Evolutionary conservation across 2,888 invertebrate species (phyloP).

Genomic region (Chromoteleia sp.): DNA sequence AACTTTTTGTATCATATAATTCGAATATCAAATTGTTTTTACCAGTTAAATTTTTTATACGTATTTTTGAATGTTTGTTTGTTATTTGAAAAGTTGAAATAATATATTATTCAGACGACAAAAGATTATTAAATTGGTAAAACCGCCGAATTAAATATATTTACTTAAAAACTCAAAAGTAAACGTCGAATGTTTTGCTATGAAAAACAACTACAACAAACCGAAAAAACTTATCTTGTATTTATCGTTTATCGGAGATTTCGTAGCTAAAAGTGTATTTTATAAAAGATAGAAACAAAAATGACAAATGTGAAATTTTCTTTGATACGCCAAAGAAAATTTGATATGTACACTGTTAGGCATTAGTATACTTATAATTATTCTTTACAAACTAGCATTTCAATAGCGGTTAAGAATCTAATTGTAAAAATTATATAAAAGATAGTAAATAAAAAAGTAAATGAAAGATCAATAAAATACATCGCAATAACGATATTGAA

Average conservation of each 20-base stretch:
- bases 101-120: constrained; percentile 6
- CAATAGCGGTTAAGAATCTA: constrained; percentile 55
- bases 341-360: constrained; percentile 62
- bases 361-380: constrained; percentile 66
- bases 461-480: constrained; percentile 71
- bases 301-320: constrained; percentile 59
- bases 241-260: constrained; percentile 61
- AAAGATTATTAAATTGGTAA: constrained; percentile 8
- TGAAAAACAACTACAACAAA: background rate
- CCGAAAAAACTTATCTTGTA: constrained; percentile 31
- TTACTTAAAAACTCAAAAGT: constrained; percentile 65
- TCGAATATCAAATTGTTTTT: constrained; percentile 22
- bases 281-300: constrained; percentile 48
- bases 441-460: constrained; percentile 66
- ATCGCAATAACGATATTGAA: too few species aligned
- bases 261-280: constrained; percentile 58
- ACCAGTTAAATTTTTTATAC: constrained; percentile 29
- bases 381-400: constrained; percentile 66
- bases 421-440: constrained; percentile 70
- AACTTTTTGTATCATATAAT: constrained; percentile 35
- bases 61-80: constrained; percentile 34
- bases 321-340: constrained; percentile 59
- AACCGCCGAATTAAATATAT: constrained; percentile 48
- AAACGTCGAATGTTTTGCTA: constrained; percentile 33
- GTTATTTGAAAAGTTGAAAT: constrained; percentile 23